Evolutionary conservation across 2,888 invertebrate species (phyloP).

Genomic region (Mythimna ferrago): DNA sequence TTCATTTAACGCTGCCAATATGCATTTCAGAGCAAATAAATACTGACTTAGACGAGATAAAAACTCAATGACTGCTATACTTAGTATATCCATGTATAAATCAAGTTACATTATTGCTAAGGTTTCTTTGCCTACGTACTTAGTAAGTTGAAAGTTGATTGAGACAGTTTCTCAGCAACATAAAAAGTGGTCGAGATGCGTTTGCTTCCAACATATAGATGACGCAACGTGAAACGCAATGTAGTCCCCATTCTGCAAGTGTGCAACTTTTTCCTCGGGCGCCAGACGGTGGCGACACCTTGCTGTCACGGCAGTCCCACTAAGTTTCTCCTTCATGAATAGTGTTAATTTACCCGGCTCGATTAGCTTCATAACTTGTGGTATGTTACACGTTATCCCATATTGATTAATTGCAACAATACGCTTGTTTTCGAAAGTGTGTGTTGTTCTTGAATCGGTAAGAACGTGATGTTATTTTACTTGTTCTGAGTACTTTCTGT

Average conservation of each 20-base stretch:
- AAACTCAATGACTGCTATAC: constrained; percentile 31
- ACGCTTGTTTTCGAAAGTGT: constrained; percentile 52
- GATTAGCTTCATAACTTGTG: constrained; percentile 56
- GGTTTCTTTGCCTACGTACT: constrained; percentile 57
- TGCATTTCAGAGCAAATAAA: constrained; percentile 11
- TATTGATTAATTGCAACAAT: constrained; percentile 49
- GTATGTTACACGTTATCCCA: constrained; percentile 27
- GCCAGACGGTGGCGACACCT: constrained; percentile 74
- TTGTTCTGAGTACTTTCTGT: constrained; percentile 72
- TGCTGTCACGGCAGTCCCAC: constrained; percentile 63
- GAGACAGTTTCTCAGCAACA: constrained; percentile 70
- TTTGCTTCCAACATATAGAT: constrained; percentile 69
- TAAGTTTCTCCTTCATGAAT: constrained; percentile 84
- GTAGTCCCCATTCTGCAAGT: constrained; percentile 73
- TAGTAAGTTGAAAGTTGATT: constrained; percentile 73
- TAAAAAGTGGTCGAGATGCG: constrained; percentile 77
- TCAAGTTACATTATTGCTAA: constrained; percentile 23
- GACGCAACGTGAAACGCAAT: constrained; percentile 85
- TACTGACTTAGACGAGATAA: constrained; percentile 15
- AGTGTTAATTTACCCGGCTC: constrained; percentile 71
- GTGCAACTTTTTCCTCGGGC: constrained; percentile 83
- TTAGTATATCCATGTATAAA: constrained; percentile 14
- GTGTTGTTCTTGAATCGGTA: constrained; percentile 64
- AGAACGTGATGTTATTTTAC: constrained; percentile 74
- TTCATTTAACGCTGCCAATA: constrained; percentile 29